These are phyloP conservation scores for Brachyistius frenatus DNA, from an alignment of 2,113 vertebrate species.

Conservation along the genomic window DNA sequence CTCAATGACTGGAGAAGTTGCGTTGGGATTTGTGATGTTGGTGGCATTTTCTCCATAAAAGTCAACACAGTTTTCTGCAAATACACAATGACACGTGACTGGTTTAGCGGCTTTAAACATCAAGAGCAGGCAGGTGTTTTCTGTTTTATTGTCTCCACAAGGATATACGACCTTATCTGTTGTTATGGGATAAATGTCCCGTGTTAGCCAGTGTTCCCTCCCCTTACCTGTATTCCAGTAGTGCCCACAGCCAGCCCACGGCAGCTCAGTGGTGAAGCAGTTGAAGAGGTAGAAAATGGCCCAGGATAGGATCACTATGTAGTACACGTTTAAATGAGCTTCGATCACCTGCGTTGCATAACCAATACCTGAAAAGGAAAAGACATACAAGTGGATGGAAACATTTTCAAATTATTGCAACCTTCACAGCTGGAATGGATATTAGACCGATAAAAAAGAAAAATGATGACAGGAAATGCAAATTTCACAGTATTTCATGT, in stretches of 20 bases:
- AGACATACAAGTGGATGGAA: neutral
- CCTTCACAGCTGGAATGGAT: neutral
- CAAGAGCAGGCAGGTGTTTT: neutral
- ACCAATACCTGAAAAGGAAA: slow-evolving; percentile 89
- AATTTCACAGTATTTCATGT: no score
- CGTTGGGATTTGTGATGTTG: slow-evolving; percentile 92
- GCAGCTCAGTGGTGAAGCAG: slow-evolving; percentile 96
- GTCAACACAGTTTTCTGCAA: slow-evolving; percentile 94
- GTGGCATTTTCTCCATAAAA: slow-evolving; percentile 92
- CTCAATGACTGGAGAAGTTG: slow-evolving; percentile 97
- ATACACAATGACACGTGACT: slow-evolving; percentile 30
- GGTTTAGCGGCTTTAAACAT: neutral
- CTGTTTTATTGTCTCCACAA: neutral
- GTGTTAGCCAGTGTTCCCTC: neutral
- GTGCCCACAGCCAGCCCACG: slow-evolving; percentile 96
- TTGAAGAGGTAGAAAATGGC: slow-evolving; percentile 99
- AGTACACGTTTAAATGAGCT: slow-evolving; percentile 96
- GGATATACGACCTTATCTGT: neutral
- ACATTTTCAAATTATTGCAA: neutral
- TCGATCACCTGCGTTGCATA: slow-evolving; percentile 99
- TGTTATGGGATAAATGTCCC: neutral
- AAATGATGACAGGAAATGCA: no score
- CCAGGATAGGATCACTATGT: slow-evolving; percentile 98
- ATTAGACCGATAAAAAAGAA: no score
- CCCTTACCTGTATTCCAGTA: slow-evolving; percentile 97